Evolutionary conservation across 1,140 invertebrate species (phyloP), one percentile per base, ranked within the genome.

Genomic region (Hermetia illucens): DNA sequence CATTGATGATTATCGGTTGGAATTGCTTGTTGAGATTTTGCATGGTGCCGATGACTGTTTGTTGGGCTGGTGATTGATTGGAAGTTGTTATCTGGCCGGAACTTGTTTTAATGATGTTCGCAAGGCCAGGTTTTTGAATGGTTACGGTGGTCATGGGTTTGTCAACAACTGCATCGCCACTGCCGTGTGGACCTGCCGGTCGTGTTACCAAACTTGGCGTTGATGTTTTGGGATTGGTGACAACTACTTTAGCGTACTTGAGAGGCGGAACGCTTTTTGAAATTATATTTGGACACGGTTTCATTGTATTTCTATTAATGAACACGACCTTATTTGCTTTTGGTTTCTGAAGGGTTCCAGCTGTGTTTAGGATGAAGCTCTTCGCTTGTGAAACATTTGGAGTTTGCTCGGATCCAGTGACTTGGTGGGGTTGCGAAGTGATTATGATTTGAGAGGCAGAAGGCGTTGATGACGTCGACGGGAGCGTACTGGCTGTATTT

Each of bases 221-320:
- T 22, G 38, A 33, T 2, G 33, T 32, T 16, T 45, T 43, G 2
- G 49, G 22, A 40, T 43, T 52, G 29, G 43, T 50, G 10, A 58
- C 35, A 24, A 47, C 39, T 12, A 46, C 39, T 41, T 46, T 46
- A 15, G 45, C 27, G 18, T 46, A 46, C 29, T 46, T 43, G 18
- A 46, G 24, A 25, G 29, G 30, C 27, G 40, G 42, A 12, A 36
- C 5, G 9, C 39, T 25, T 10, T 40, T 40, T 5, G 44, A 43
- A 25, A 46, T 38, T 6, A 46, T 46, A 31, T 34, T 44, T 21
- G 42, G 37, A 33, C 36, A 44, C 2, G 55, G 51, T 29, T 58
- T 58, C 35, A 58, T 58, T 4, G 38, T 45, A 22, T 29, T 58
- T 9, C 55, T 47, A 46, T 58, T 58, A 4, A 58, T 43, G 21